Evolutionary conservation across 2,113 vertebrate genomes (phyloP).

Genomic region (Etia nguti): DNA sequence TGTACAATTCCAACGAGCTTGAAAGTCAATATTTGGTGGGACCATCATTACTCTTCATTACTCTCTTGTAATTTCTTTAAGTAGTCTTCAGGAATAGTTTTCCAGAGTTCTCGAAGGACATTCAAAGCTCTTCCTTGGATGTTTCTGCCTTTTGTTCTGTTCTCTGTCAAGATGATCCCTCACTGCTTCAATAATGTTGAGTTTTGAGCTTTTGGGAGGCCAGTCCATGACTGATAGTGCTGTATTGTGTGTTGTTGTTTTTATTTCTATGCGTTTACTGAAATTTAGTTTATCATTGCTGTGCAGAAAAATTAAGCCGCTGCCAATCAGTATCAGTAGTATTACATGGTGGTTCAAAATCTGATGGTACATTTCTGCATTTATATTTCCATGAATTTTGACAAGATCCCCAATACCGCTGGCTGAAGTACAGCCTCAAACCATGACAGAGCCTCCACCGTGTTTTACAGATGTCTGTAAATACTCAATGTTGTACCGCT

Average conservation of each 20-base stretch:
- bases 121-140: not conserved
- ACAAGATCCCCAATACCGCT: not conserved
- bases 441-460: not conserved
- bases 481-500: not conserved
- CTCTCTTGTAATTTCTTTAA: not conserved
- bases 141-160: not conserved
- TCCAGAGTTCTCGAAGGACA: not conserved
- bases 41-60: not conserved
- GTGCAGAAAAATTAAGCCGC: not conserved
- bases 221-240: not conserved
- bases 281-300: not conserved
- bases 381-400: not conserved
- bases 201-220: not conserved
- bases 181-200: not conserved
- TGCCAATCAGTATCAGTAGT: not conserved
- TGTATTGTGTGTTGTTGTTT: not conserved
- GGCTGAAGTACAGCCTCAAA: not conserved
- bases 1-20: not conserved
- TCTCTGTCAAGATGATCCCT: not conserved
- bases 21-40: not conserved
- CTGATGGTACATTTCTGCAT: not conserved
- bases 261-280: not conserved
- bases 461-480: not conserved
- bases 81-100: not conserved
- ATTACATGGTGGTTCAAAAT: not conserved